Base-by-base conservation (phyloP, 2,888 invertebrate species). In the Leuctra nigra region DNA sequence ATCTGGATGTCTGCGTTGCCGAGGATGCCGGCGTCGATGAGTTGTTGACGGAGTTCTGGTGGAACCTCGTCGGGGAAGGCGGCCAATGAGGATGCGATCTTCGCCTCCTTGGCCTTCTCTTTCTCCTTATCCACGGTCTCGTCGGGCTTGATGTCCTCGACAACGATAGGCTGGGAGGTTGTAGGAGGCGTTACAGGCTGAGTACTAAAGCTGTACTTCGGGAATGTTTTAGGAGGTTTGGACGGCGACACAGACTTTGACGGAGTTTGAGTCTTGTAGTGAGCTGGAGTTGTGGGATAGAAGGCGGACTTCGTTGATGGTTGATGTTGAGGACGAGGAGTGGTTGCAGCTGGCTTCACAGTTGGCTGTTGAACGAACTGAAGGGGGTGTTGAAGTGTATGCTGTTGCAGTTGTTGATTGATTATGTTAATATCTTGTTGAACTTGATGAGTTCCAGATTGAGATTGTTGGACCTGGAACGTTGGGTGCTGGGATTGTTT, bases 1-100 rank as follows among this genome's bases (percentile, higher is more conserved):
- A 92, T 80, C 63, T 91, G 91, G 59, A 92, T 91, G 65, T 91
- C 88, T 44, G 91, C 91, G 67, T 91, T 89, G 63, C 87, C 86
- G 55, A 92, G 74, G 64, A 92, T 91, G 36, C 92, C 92, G 0
- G 91, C 91, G 50, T 87, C 84, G 46, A 91, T 72, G 4, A 92
- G 73, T 66, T 92, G 91, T 68, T 89, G 81, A 38, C 91, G 78
- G 46, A 92, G 76, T 65, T 92, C 91, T 62, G 90, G 91, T 3
- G 92, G 92, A 4, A 91, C 91, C 75, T 92, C 91, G 65, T 90
- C 91, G 11, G 92, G 92, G 41, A 92, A 65, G 48, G 71, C 72
- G 1, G 75, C 74, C 4, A 75, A 62, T 71, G 73, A 57, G 67
- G 67, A 25, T 66, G 50, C 50, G 9, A 50, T 35, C 35, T 50